These are phyloP conservation scores for Chauna torquata DNA, from an alignment of 2,113 vertebrate species.

Conservation along the genomic window DNA sequence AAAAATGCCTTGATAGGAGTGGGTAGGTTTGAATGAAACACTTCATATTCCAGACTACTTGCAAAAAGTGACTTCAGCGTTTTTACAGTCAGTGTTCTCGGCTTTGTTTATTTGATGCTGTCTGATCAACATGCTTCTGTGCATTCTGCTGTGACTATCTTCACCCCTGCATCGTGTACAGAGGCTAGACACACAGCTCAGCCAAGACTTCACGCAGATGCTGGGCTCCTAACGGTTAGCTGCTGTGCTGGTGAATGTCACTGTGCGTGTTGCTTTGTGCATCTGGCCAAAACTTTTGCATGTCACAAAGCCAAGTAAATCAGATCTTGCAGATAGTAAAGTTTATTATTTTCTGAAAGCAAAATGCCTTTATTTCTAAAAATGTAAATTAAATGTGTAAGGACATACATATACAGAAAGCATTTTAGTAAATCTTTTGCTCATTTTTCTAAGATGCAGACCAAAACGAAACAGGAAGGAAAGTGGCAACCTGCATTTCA, in stretches of 20 bases:
- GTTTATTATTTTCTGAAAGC: neutral
- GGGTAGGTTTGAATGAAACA: neutral
- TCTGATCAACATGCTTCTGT: neutral
- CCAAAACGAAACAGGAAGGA: neutral
- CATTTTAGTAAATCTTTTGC: neutral
- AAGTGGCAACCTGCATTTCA: neutral
- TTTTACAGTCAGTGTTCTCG: neutral
- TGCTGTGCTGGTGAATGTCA: neutral
- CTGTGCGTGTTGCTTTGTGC: neutral
- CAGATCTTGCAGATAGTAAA: neutral
- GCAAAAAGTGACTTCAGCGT: neutral
- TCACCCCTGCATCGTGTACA: neutral
- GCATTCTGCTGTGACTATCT: neutral
- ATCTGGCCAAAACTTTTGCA: neutral
- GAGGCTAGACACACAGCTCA: neutral
- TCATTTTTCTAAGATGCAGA: neutral
- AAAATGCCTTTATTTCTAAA: neutral
- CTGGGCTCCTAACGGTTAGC: neutral
- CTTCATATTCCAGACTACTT: neutral
- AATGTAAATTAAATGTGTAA: neutral
- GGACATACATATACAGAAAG: neutral
- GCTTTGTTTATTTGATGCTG: neutral
- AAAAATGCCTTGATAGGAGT: neutral
- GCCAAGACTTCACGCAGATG: neutral
- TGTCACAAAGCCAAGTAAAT: neutral